These are phyloP conservation scores for Sphenopsis melanotis DNA, from an alignment of 2,797 vertebrate species.

Conservation along the genomic window DNA sequence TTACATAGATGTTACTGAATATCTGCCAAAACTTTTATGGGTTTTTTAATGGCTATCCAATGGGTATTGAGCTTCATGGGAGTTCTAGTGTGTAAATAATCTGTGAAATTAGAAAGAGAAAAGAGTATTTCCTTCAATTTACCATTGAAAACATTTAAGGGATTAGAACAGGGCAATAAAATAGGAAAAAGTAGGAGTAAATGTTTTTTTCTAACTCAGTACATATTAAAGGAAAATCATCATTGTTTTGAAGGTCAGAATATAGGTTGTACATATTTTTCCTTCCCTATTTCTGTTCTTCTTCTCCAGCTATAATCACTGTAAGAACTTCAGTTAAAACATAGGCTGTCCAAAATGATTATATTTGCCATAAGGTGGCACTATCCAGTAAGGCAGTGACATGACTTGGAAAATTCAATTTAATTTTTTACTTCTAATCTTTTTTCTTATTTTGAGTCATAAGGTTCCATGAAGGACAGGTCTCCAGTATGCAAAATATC, in stretches of 20 bases:
- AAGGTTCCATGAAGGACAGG: background rate
- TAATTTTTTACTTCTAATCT: background rate
- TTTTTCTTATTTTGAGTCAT: background rate
- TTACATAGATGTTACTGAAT: background rate
- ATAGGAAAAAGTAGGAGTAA: background rate
- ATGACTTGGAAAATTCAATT: background rate
- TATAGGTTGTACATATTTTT: background rate
- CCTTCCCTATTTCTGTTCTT: background rate
- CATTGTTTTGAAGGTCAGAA: background rate
- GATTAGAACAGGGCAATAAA: background rate
- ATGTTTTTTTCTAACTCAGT: background rate
- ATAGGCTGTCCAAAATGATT: background rate
- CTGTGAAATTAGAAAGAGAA: background rate
- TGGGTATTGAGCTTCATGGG: accelerated
- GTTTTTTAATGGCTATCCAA: background rate
- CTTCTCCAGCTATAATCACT: background rate
- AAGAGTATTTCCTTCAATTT: background rate
- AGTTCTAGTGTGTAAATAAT: background rate
- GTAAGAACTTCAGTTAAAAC: background rate
- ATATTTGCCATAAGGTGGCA: background rate
- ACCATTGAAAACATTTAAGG: background rate
- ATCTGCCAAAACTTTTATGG: accelerated
- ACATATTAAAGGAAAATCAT: background rate
- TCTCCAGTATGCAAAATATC: background rate
- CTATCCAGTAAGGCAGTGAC: background rate